Base-by-base conservation (phyloP, 2,797 vertebrate species). In the Octomys mimax region DNA sequence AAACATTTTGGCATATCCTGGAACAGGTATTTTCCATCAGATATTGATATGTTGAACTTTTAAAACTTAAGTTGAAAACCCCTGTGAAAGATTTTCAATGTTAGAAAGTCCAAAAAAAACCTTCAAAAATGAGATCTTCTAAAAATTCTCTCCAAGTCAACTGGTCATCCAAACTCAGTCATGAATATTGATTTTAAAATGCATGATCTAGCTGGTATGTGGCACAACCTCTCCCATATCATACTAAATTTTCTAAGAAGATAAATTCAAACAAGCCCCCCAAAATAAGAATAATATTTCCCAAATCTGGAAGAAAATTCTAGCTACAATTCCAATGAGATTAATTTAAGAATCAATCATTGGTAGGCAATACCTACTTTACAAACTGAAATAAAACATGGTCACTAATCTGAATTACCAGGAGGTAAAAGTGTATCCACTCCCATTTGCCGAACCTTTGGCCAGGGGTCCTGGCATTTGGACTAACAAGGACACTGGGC, bases 61-160 rank as follows among this genome's bases (percentile, higher is more conserved):
- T n/a, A n/a, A 39, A 39, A 39, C 79, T 13, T 52, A 62, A 57
- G 33, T 77, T 89, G 54, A 77, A 95, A 95, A 78, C 28, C 54
- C 68, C 46, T 93, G 5, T 42, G 6, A 89, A 92, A 26, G 36
- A 73, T 36, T 71, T 42, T 87, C 54, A 71, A 49, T 66, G n/a
- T 71, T 61, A 89, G 54, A 94, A 83, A 31, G 93, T 91, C 16
- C 42, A 31, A 86, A 91, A 94, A 26, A 26, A 36, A 26, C 33
- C 61, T 64, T 87, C 59, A 24, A 61, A 59, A 61, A 61, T 7
- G 59, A 61, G 59, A 61, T 95, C 42, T 95, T 91, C 13, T 36
- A 31, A 86, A 91, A 94, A 26, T 18, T 39, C 61, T 64, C 84
- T 73, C 1, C 71, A 87, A 94, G 70, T 87, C 28, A 93, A 94